These are phyloP conservation scores for Myotis planiceps DNA, from an alignment of 2,797 vertebrate genomes.

Conservation along the genomic window DNA sequence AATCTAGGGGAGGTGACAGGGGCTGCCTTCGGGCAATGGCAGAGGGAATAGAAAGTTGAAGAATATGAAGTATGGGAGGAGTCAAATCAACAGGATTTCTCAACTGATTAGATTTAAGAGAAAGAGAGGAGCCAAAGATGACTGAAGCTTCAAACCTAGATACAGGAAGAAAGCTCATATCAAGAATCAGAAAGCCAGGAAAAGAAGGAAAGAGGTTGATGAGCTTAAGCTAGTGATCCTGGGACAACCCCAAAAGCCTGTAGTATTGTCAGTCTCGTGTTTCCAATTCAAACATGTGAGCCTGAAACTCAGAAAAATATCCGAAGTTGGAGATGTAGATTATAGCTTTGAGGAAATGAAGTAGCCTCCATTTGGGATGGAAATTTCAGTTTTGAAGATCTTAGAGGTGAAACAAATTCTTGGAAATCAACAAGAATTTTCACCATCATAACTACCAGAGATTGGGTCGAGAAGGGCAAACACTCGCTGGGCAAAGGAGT, in stretches of 20 bases:
- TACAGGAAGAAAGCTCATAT: background rate
- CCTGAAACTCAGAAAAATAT: background rate
- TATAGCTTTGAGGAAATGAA: background rate
- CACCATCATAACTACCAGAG: background rate
- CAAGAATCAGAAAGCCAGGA: background rate
- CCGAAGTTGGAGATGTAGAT: background rate
- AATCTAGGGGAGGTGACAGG: background rate
- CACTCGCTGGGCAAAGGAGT: background rate
- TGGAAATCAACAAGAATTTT: background rate
- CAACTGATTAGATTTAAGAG: background rate
- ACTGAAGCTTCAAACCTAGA: background rate
- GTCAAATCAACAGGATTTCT: background rate
- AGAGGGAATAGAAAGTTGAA: background rate
- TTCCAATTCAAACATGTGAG: background rate
- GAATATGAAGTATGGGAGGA: background rate
- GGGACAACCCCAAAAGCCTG: background rate
- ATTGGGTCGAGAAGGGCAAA: background rate
- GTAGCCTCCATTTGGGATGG: background rate
- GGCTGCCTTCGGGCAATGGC: background rate
- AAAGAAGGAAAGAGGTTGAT: background rate
- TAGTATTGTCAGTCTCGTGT: no score
- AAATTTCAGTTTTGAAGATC: background rate
- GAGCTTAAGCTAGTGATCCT: background rate
- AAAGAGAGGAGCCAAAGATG: background rate
- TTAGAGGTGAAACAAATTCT: background rate